Base-by-base conservation (phyloP, 2,113 vertebrate species). In the Mesoclemmys tuberculata region DNA sequence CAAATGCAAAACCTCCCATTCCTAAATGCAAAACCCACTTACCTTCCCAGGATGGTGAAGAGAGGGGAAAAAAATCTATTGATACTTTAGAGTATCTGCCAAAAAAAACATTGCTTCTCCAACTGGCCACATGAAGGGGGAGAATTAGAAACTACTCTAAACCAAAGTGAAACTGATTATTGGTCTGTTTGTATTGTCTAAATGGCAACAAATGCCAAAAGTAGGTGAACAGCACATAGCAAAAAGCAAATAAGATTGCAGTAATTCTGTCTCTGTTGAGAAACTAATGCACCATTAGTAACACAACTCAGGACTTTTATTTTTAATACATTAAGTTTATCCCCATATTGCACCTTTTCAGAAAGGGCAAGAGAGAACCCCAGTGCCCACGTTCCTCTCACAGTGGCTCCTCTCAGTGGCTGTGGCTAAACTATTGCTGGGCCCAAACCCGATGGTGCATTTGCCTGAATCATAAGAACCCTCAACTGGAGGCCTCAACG, bases 131-230 rank as follows among this genome's bases (percentile, higher is more conserved):
- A 8, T 52, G 46, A 52, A 19, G 0, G 1, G 1, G 0, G 68
- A 1, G 0, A 55, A 27, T 58, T 12, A 88, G 71, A 27, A 3
- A 61, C 58, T 80, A 82, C 77, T 85, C 48, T n/a, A 55, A 82
- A 41, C 74, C 80, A 31, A 44, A 48, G 82, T 48, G 55, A 82
- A 86, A 9, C 83, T 68, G 6, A 51, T 44, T 1, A 8, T 5
- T 2, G 2, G 49, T 79, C 68, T 56, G 56, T 83, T 61, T 13
- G 0, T 0, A 1, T 1, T 22, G 10, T 6, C 18, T 1, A 1
- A 51, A 83, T 78, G 75, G 46, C 89, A 75, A 48, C 35, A 1
- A 0, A 0, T 41, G 58, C 10, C 2, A 0, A 9, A 2, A n/a
- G 44, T 26, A 55, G 61, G 31, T 13, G 29, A 82, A 9, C 0